Evolutionary conservation across 2,797 vertebrate genomes (phyloP).

Genomic region (Leptatherina wallacei): DNA sequence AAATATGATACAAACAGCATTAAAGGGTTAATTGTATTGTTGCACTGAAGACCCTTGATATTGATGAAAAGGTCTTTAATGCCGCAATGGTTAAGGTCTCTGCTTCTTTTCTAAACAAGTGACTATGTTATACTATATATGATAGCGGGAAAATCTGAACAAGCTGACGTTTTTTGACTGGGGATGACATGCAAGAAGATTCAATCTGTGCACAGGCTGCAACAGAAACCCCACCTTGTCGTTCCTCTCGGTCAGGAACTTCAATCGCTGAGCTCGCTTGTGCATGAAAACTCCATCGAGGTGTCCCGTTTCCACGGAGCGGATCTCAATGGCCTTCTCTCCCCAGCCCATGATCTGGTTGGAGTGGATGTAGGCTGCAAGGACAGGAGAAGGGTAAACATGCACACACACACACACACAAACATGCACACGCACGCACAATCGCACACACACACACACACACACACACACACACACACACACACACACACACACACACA

Average conservation of each 20-base stretch:
- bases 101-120: too few relatives aligned
- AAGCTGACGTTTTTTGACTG: neutral
- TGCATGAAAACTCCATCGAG: constrained; percentile 99
- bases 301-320: constrained; percentile 99
- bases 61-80: neutral
- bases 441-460: too few relatives aligned
- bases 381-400: constrained; percentile 47
- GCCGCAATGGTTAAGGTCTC: neutral
- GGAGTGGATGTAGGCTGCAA: constrained; percentile 99
- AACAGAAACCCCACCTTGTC: constrained; percentile 89
- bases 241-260: constrained; percentile 98
- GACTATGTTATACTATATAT: neutral
- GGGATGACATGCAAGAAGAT: neutral
- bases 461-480: too few relatives aligned
- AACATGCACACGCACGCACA: too few relatives aligned
- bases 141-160: neutral
- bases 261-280: constrained; percentile 98
- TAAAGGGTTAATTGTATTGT: too few relatives aligned
- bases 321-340: constrained; percentile 99
- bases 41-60: too few relatives aligned
- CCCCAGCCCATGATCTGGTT: constrained; percentile 99
- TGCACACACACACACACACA: constrained; percentile 6
- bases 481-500: too few relatives aligned
- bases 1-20: too few relatives aligned
- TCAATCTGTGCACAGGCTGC: neutral